Evolutionary conservation across 2,797 vertebrate species (phyloP), one percentile per base, ranked within the genome.

Genomic region (Eleutherodactylus coqui): DNA sequence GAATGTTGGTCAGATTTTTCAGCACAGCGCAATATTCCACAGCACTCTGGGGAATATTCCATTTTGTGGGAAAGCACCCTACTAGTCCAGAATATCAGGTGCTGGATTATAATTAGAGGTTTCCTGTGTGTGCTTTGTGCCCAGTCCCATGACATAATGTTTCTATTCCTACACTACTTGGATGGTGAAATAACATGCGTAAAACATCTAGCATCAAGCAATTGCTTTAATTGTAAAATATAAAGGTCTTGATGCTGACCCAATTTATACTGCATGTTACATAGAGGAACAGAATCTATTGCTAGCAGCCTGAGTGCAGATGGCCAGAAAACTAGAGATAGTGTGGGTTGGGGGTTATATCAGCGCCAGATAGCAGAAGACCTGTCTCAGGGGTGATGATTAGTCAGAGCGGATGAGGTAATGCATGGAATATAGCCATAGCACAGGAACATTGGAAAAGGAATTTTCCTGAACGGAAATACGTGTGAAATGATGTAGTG

Each of bases 381-480:
- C 73, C 36, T 32, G 72, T 86, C 85, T 82, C 80, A 83, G 60
- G 85, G 79, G 85, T 78, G 73, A 77, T 78, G 58, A 83, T 83
- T 82, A 86, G 60, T 67, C 73, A 69, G 47, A 78, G 76, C 47
- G 41, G 47, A 83, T 86, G 55, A 60, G 88, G 86, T 86, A 78
- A 86, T 84, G 45, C 45, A 75, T 55, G 75, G 62, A 80, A 70
- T 47, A 21, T 4, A 14, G 75, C 49, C 83, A 79, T 60, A 14
- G 21, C 34, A 43, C 13, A 60, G 69, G 55, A 67, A 73, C 34
- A 51, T 47, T 21, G 36, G 21, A 82, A 72, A 67, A 29, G 85
- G 80, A 86, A 72, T 67, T 67, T 86, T 58, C 72, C 72, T 80
- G 3, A 45, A 55, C 38, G 11, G 5, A 47, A 76, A 73, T 47